phyloP scores from a whole-genome alignment of 2,797 vertebrate genomes.

The Aphelocoma californica region DNA sequence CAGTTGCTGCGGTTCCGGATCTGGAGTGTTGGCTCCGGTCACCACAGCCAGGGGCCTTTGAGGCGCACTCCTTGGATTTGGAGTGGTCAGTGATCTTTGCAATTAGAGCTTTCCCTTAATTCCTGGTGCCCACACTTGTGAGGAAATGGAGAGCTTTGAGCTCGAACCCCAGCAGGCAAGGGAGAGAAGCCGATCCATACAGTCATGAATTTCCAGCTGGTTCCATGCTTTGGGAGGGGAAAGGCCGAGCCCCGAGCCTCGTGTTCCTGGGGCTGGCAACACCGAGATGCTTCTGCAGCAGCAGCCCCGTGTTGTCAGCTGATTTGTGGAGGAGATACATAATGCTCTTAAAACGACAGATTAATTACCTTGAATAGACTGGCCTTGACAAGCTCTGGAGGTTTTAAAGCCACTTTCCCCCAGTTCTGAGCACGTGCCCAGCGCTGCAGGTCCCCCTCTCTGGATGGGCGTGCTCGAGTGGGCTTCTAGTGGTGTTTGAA shows the following conservation, averaged over 20 bases:
- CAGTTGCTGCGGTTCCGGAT: background rate
- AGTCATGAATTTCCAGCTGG: background rate
- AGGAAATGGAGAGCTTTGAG: background rate
- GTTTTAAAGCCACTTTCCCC: background rate
- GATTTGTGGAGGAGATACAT: background rate
- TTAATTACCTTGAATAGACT: background rate
- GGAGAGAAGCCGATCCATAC: background rate
- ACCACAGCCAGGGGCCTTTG: background rate
- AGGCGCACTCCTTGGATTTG: background rate
- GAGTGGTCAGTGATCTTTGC: background rate
- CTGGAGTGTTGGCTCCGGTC: background rate
- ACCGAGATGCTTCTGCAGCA: background rate
- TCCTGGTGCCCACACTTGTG: background rate
- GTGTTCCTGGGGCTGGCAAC: background rate
- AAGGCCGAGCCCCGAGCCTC: background rate
- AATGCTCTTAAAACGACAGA: background rate
- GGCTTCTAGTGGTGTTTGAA: background rate
- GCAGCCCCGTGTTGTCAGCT: rapidly evolving
- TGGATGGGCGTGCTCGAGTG: background rate
- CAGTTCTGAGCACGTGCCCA: background rate
- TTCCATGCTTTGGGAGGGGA: background rate
- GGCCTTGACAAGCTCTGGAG: background rate
- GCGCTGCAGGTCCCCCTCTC: background rate
- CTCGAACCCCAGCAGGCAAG: background rate
- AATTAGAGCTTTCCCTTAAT: background rate